These are phyloP conservation scores for Psilopogon haemacephalus DNA, from an alignment of 2,113 vertebrate species.

Conservation along the genomic window DNA sequence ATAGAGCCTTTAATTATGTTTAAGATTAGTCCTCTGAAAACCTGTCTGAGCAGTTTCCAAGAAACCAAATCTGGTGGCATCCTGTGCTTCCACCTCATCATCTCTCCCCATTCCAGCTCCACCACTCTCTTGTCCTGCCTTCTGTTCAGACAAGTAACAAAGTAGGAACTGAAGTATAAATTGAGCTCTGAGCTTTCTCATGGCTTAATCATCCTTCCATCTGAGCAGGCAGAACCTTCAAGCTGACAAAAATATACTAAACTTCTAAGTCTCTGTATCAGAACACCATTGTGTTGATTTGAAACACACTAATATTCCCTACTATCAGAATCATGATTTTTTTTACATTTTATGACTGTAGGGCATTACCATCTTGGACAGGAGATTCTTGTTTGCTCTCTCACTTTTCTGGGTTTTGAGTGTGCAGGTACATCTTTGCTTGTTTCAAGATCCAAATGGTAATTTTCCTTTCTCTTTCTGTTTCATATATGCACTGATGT, in stretches of 20 bases:
- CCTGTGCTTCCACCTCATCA: background rate
- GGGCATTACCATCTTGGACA: too few species aligned
- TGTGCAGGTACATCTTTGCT: too few species aligned
- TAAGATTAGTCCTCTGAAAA: background rate
- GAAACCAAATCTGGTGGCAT: background rate
- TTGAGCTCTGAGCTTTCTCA: background rate
- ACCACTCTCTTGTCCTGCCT: background rate
- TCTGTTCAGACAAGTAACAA: background rate
- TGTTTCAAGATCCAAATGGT: too few species aligned
- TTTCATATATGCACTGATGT: too few species aligned
- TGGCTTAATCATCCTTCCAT: background rate
- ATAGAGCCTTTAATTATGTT: background rate
- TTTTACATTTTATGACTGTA: too few species aligned
- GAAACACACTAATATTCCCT: too few species aligned
- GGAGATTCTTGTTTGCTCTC: too few species aligned
- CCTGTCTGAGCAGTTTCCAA: background rate
- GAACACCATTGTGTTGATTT: too few species aligned
- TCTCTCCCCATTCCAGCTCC: background rate
- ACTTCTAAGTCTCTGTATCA: background rate
- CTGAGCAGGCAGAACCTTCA: background rate
- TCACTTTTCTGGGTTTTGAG: too few species aligned
- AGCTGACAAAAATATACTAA: background rate
- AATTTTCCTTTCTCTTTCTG: too few species aligned
- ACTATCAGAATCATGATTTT: too few species aligned
- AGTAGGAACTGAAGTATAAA: conserved; percentile 35